These are phyloP conservation scores for Anser brachyrhynchus DNA, from an alignment of 2,113 vertebrate species.

Conservation along the genomic window DNA sequence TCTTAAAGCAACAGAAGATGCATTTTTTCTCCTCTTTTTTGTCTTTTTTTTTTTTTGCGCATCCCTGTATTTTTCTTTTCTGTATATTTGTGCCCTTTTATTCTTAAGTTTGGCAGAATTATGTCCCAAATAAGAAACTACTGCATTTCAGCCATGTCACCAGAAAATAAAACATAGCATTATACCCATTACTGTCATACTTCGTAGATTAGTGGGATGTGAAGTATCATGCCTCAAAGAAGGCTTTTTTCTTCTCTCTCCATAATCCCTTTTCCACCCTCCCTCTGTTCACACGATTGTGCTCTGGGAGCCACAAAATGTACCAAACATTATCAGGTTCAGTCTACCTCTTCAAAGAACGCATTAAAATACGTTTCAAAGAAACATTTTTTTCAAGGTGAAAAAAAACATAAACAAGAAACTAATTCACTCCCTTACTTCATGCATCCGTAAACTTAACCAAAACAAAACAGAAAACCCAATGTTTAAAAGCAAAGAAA, in stretches of 20 bases:
- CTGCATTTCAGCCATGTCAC: constrained; percentile 80
- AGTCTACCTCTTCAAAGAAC: constrained; percentile 77
- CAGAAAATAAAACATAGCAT: constrained; percentile 75
- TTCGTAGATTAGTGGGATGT: constrained; percentile 61
- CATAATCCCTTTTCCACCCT: constrained; percentile 60
- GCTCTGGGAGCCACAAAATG: constrained; percentile 79
- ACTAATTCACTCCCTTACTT: constrained; percentile 81
- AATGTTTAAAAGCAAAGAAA: constrained; percentile 82
- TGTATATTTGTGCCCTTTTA: constrained; percentile 74
- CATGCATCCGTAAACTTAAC: constrained; percentile 84
- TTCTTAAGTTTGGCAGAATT: constrained; percentile 79
- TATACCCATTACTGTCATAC: constrained; percentile 76
- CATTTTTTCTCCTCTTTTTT: not conserved
- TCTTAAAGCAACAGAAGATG: constrained; percentile 80
- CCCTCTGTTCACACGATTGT: constrained; percentile 70
- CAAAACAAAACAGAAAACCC: constrained; percentile 74
- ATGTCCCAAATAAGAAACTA: constrained; percentile 77
- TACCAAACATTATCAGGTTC: constrained; percentile 73
- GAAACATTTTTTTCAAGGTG: constrained; percentile 65
- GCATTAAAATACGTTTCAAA: constrained; percentile 73
- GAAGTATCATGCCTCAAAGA: constrained; percentile 30
- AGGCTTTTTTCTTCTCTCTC: constrained; percentile 53
- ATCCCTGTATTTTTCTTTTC: constrained; percentile 70
- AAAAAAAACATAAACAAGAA: constrained; percentile 75
- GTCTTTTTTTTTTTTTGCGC: constrained; percentile 8